Evolutionary conservation across 2,113 vertebrate genomes (phyloP).

Genomic region (Eulacestoma nigropectus): DNA sequence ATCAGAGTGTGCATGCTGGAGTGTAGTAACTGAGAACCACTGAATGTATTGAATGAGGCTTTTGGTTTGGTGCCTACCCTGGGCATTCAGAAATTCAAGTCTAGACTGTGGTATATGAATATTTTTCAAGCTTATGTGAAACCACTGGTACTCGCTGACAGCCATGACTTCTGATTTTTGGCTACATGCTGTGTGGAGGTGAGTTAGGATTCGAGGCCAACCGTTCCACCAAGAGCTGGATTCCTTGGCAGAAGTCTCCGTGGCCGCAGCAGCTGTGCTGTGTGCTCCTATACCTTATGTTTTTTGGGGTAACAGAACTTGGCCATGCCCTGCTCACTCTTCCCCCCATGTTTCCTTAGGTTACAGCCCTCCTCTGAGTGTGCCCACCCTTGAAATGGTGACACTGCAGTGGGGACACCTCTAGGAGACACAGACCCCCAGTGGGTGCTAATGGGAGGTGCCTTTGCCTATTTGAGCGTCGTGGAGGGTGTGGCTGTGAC

Average conservation of each 20-base stretch:
- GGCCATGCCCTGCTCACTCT: neutral
- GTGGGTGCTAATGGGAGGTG: neutral
- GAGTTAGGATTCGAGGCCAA: neutral
- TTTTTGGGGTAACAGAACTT: neutral
- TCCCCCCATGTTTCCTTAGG: neutral
- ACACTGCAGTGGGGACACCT: neutral
- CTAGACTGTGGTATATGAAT: slow-evolving; percentile 2
- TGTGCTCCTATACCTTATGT: neutral
- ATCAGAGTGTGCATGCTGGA: neutral
- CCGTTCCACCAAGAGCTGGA: neutral
- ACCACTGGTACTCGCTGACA: neutral
- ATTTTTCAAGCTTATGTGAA: neutral
- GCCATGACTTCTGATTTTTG: neutral
- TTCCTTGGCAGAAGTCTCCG: neutral
- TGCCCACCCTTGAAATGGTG: neutral
- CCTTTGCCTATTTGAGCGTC: fast-evolving
- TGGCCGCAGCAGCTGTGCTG: neutral
- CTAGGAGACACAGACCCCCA: neutral
- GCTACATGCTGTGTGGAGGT: neutral
- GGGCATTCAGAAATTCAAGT: neutral
- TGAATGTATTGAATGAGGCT: neutral
- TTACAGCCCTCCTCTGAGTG: neutral
- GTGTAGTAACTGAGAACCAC: slow-evolving; percentile 12
- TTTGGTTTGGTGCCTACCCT: neutral
- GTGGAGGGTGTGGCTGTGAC: neutral